Base-by-base conservation (phyloP, 2,888 invertebrate genomes). In the Rhogogaster chlorosoma region DNA sequence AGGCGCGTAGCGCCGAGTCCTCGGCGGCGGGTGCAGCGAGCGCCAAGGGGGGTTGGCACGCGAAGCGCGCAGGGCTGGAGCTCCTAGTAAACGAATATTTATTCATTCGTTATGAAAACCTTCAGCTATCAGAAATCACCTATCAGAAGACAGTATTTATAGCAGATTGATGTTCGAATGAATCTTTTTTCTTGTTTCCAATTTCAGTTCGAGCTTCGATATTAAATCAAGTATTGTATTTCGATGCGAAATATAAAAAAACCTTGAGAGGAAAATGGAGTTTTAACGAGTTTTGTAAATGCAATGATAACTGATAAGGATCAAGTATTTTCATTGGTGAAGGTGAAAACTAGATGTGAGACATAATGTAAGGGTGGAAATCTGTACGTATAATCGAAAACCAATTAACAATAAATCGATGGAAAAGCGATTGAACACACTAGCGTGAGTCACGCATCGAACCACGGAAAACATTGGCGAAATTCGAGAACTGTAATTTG, bases 321-420 rank as follows among this genome's bases (percentile, higher is more conserved):
- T 36, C 36, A 36, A 36, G 70, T 70, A 36, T 36, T 36, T 70
- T 70, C 18, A 15, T 7, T 32, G 18, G 32, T 36, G 32, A 70
- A 36, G 36, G 32, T 36, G 67, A 12, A 26, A 67, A 61, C 1
- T 2, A 36, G 7, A 9, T 36, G 18, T 53, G n/a, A 32, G 36
- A 36, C 36, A 32, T 36, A 70, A 7, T 36, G 36, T 70, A 36
- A 70, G 36, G 36, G 36, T n/a, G 32, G n/a, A 70, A 70, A 36
- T 70, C 15, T 70, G 45, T 6, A 75, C 87, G 85, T 75, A 15
- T 83, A 88, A 88, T 88, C 88, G 85, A 88, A 87, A 77, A 73
- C 83, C 84, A 83, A 84, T 85, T 85, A 85, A 85, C 75, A 70
- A 75, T 64, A 85, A 61, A 84, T 86, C 83, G 78, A 86, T 85